phyloP scores from a whole-genome alignment of 2,888 invertebrate species.

The Lobophora halterata region DNA sequence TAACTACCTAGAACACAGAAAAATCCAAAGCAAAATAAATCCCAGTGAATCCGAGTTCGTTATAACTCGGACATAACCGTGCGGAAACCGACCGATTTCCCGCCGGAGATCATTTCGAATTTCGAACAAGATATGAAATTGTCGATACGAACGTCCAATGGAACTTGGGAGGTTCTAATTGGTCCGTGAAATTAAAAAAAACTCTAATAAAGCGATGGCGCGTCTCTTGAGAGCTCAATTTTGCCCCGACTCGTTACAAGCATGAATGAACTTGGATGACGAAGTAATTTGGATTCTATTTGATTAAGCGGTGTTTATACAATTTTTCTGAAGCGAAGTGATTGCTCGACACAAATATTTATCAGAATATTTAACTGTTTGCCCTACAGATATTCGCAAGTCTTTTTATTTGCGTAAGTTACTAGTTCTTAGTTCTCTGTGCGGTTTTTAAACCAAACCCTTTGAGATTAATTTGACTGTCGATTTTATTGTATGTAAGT shows the following conservation, averaged over 20 bases:
- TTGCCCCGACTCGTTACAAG: conserved; percentile 9
- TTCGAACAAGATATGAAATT: conserved; percentile 49
- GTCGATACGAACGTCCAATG: conserved; percentile 43
- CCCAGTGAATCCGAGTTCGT: conserved; percentile 16
- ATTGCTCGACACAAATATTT: too few relatives aligned
- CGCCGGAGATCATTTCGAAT: conserved; percentile 45
- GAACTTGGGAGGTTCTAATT: conserved; percentile 40
- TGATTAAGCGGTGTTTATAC: conserved; percentile 6
- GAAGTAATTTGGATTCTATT: conserved; percentile 16
- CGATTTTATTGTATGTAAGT: too few relatives aligned
- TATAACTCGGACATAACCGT: conserved; percentile 19
- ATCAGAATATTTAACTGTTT: too few relatives aligned
- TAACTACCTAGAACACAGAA: conserved; percentile 10
- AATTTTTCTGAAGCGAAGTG: conserved; percentile 2
- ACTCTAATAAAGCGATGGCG: conserved; percentile 20
- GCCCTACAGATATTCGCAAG: too few relatives aligned
- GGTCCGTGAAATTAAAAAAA: conserved; percentile 34
- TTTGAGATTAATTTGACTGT: too few relatives aligned
- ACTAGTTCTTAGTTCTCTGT: too few relatives aligned
- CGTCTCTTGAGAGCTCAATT: conserved; percentile 17
- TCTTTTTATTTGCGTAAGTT: too few relatives aligned
- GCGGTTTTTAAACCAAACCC: too few relatives aligned
- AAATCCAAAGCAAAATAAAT: conserved; percentile 22
- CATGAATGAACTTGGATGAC: conserved; percentile 7
- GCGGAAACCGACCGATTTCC: conserved; percentile 46